Conservation (phyloP, 2,113 vertebrate species). For the Engystomops pustulosus region DNA sequence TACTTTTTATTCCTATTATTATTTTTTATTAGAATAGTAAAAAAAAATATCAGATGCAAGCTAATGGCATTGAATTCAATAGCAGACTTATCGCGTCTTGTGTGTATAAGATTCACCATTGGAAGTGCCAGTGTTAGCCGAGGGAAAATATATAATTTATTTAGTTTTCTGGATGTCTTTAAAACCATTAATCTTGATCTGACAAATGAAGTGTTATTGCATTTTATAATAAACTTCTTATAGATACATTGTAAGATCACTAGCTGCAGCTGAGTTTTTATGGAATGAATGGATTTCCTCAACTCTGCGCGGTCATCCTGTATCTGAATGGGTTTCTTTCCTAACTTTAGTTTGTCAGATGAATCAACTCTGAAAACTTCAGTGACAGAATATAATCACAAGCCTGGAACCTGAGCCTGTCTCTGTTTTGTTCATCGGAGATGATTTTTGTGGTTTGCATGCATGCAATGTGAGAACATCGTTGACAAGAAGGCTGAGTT, state of each 20-base stretch:
- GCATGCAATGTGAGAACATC: constrained; percentile 75
- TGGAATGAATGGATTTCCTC: constrained; percentile 14
- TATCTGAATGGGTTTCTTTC: constrained; percentile 62
- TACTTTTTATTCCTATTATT: background rate
- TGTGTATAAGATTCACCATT: background rate
- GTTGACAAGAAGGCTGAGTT: constrained; percentile 85
- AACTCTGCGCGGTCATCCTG: background rate
- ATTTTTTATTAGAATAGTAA: background rate
- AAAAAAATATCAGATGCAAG: too few relatives aligned
- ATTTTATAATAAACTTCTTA: background rate
- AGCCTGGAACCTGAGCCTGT: constrained; percentile 72
- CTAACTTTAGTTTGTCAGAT: constrained; percentile 69
- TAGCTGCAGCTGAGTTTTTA: background rate
- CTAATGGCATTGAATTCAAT: too few relatives aligned
- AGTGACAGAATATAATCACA: constrained; percentile 69
- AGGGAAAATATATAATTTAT: background rate
- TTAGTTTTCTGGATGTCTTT: background rate
- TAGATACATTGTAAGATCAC: background rate
- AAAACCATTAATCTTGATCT: background rate
- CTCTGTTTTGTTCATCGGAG: constrained; percentile 79
- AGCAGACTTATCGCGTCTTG: too few relatives aligned
- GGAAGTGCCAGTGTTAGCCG: background rate
- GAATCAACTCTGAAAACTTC: constrained; percentile 64
- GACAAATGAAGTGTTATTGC: background rate
- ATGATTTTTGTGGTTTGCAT: constrained; percentile 82